phyloP scores from a whole-genome alignment of 2,888 invertebrate genomes.

The Drosophila fungiperda region DNA sequence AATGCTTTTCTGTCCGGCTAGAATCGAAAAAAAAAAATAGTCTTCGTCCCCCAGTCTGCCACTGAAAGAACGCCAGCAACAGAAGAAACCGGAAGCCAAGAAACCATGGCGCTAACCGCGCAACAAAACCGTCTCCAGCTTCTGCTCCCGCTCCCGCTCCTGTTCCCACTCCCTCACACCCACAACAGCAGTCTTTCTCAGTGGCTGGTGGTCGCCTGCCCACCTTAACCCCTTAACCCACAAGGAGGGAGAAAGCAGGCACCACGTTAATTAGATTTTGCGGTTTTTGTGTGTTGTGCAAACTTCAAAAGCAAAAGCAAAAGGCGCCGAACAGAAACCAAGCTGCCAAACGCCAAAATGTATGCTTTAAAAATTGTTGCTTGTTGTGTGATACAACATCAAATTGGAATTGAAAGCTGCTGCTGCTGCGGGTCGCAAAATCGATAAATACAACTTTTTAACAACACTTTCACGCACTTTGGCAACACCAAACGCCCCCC shows the following conservation, averaged over 20 bases:
- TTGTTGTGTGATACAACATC: conserved; percentile 65
- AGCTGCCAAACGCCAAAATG: conserved; percentile 72
- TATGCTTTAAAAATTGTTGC: conserved; percentile 68
- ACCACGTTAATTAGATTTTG: conserved; percentile 79
- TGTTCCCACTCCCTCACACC: background rate
- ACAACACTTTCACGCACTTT: conserved; percentile 76
- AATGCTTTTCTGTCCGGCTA: conserved; percentile 30
- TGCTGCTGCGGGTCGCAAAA: conserved; percentile 52
- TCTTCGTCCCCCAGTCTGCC: background rate
- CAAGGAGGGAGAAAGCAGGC: conserved; percentile 58
- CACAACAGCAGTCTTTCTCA: background rate
- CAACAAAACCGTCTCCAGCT: conserved; percentile 26
- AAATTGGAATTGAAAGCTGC: conserved; percentile 71
- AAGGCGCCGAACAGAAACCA: conserved; percentile 37
- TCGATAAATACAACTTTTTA: conserved; percentile 75
- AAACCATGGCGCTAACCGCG: conserved; percentile 44
- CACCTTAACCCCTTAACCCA: conserved; percentile 24
- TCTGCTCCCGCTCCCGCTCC: background rate
- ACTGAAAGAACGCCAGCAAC: conserved; percentile 62
- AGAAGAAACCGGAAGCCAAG: conserved; percentile 51
- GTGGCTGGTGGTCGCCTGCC: conserved; percentile 2
- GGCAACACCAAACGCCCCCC: conserved; percentile 6
- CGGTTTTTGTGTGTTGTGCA: conserved; percentile 77
- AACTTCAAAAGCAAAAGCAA: conserved; percentile 75
- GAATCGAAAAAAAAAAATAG: conserved; percentile 20